These are phyloP conservation scores for Sebastes vulpes DNA, from an alignment of 2,797 vertebrate species.

Conservation along the genomic window DNA sequence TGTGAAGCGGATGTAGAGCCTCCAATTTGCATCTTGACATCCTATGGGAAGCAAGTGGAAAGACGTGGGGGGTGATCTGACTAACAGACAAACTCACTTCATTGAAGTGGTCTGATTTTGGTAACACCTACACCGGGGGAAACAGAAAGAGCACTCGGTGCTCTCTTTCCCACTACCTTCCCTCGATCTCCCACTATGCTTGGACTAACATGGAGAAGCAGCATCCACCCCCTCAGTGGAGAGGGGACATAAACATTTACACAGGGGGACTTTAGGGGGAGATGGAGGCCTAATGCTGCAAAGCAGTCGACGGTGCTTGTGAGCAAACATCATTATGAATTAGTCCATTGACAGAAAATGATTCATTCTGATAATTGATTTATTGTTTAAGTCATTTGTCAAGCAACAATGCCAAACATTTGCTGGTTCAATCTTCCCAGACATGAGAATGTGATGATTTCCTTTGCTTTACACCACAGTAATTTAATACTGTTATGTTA, in stretches of 20 bases:
- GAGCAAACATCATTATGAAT: background rate
- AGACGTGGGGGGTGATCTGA: slow-evolving; percentile 29
- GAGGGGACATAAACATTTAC: slow-evolving; percentile 49
- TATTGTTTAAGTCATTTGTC: background rate
- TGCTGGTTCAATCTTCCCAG: background rate
- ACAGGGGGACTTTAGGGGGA: slow-evolving; percentile 10
- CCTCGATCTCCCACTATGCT: slow-evolving; percentile 20
- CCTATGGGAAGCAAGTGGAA: slow-evolving; percentile 58
- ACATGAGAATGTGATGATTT: background rate
- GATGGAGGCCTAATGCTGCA: background rate
- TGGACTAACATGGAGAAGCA: slow-evolving; percentile 26
- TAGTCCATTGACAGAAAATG: background rate
- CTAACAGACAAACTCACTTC: slow-evolving; percentile 19
- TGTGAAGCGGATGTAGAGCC: slow-evolving; percentile 58
- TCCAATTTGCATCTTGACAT: slow-evolving; percentile 64
- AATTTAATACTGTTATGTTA: background rate
- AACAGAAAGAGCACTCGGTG: background rate
- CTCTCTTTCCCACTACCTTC: background rate
- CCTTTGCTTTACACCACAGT: background rate
- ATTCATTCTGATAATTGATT: background rate
- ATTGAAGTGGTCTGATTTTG: slow-evolving; percentile 23
- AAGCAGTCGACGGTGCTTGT: background rate
- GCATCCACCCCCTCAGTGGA: slow-evolving; percentile 6
- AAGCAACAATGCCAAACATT: background rate
- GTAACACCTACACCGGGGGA: slow-evolving; percentile 24